Base-by-base conservation (phyloP, 2,797 vertebrate species). In the Psittacula derbiana region DNA sequence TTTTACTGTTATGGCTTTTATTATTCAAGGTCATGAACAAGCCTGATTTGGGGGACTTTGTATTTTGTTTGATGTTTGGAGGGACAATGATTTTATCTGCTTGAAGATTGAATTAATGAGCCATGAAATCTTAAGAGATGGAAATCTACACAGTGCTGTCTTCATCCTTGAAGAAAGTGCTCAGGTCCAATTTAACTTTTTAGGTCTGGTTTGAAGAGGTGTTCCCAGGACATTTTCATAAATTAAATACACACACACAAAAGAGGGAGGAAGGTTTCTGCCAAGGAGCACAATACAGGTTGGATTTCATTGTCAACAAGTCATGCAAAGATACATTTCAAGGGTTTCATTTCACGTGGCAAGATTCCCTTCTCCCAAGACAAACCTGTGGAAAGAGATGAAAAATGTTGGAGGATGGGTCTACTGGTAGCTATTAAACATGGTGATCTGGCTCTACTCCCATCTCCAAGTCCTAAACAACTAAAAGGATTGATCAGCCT, bases 231-330 rank as follows among this genome's bases (percentile, higher is more conserved):
- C 30, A 72, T 47, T 65, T 91, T 74, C 24, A 41, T 65, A 65
- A 78, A 60, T 66, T 52, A 87, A 61, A 57, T 61, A 41, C 13
- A 62, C 16, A 85, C 38, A 60, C 7, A 43, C 4, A 64, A 72
- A 85, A 18, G 24, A 27, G 74, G 73, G 71, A 83, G n/a, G 28
- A 90, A 61, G 1, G 5, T 67, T 93, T 90, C 69, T 91, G 38
- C 64, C 72, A 71, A 46, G n/a, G 17, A 78, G 11, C 44, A 70
- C 31, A 66, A 31, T 76, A 25, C 57, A 82, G 40, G 12, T 46
- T 92, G 69, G 33, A 58, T 90, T 92, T 92, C 27, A 78, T 62
- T 86, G 15, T 60, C 66, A 95, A 84, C 33, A 95, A 75, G 46
- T 87, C 75, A 53, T 74, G 18, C 69, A 83, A 86, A 24, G 23